Conservation (phyloP, 2,888 invertebrate genomes). For the Papilio demoleus region DNA sequence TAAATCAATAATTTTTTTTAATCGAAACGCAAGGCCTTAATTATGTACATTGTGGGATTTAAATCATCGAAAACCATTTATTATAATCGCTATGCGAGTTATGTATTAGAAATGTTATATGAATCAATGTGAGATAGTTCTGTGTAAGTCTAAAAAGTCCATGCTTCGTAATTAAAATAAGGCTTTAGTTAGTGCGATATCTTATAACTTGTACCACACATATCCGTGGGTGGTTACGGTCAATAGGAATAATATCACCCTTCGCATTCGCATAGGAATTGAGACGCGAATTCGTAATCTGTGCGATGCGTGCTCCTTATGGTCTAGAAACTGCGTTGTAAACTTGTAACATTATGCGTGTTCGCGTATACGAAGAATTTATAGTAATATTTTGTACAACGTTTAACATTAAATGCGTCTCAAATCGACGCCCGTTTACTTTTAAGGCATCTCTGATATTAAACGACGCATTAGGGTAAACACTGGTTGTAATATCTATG, state of each 20-base stretch:
- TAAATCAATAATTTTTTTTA: no score
- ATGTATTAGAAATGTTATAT: no score
- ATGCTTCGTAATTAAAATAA: neutral
- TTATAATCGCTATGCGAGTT: no score
- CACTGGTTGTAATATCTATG: neutral
- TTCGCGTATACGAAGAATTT: conserved; percentile 43
- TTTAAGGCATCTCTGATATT: conserved; percentile 30
- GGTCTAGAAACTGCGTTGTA: conserved; percentile 48
- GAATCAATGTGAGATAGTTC: no score
- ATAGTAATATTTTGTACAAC: conserved; percentile 43
- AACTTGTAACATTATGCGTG: conserved; percentile 49
- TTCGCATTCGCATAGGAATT: conserved; percentile 64
- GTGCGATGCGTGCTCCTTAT: conserved; percentile 49
- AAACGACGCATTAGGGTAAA: conserved; percentile 28
- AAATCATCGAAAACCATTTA: no score
- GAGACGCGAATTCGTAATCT: conserved; percentile 54
- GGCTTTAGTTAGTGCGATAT: neutral
- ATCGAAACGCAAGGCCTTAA: no score
- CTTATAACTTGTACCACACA: conserved; percentile 51
- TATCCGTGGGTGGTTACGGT: conserved; percentile 63
- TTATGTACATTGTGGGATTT: no score
- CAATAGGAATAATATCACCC: conserved; percentile 60
- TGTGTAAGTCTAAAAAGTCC: no score
- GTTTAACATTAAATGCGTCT: conserved; percentile 45
- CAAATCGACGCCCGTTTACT: conserved; percentile 25